phyloP scores from a whole-genome alignment of 2,113 vertebrate genomes.

The Hippopotamus amphibius region DNA sequence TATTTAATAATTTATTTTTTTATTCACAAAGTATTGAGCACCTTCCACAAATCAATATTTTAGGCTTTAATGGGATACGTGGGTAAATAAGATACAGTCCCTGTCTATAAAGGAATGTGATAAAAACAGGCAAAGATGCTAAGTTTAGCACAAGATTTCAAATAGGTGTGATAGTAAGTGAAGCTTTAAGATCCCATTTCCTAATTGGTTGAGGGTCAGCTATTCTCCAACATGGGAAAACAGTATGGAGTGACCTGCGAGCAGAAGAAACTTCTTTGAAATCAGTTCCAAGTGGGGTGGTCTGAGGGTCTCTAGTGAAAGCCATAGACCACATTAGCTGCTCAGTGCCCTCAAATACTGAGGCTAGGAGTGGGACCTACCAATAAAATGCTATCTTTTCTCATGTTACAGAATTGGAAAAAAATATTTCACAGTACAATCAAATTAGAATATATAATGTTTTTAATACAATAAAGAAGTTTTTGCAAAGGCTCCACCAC shows the following conservation, averaged over 20 bases:
- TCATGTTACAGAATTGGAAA: not conserved
- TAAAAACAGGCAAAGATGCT: not conserved
- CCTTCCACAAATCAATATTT: not conserved
- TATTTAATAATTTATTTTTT: constrained; percentile 25
- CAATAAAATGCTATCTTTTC: not conserved
- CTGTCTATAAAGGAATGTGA: not conserved
- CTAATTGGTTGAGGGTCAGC: not conserved
- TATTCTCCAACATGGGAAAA: not conserved
- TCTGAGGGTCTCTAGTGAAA: not conserved
- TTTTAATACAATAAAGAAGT: not conserved
- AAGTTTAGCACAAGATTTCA: not conserved
- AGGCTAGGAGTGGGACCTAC: not conserved
- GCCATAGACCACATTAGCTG: not conserved
- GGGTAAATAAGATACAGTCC: not conserved
- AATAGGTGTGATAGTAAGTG: not conserved
- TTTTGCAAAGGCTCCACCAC: not conserved
- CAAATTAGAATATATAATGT: not conserved
- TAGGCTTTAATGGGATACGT: not conserved
- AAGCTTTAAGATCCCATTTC: not conserved
- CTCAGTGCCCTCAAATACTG: not conserved
- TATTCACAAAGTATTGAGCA: not conserved
- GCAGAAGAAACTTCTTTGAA: not conserved
- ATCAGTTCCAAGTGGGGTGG: not conserved
- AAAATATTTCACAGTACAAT: not conserved
- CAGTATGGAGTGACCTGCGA: not conserved